Evolutionary conservation across 2,888 invertebrate genomes (phyloP).

Genomic region (Achlya flavicornis): DNA sequence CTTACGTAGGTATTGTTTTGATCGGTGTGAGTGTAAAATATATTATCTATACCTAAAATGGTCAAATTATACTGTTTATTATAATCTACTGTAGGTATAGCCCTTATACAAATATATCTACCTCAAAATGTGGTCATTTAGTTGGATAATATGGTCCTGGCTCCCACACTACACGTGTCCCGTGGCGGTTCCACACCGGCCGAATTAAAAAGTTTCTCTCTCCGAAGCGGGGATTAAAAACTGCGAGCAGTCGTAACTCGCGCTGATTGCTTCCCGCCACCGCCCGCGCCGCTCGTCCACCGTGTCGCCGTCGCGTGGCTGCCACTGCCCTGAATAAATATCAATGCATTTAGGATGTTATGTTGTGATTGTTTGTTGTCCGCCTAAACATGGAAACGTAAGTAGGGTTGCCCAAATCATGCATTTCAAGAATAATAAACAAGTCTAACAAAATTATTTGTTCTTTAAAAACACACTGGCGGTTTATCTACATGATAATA

Average conservation of each 20-base stretch:
- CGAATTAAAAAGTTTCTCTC: constrained; percentile 55
- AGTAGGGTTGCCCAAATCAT: neutral
- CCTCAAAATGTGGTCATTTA: too few species aligned
- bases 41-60: neutral
- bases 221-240: constrained; percentile 47
- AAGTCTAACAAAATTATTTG: too few species aligned
- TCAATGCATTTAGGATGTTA: constrained; percentile 9
- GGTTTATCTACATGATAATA: too few species aligned
- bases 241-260: constrained; percentile 36
- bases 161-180: constrained; percentile 17
- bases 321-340: constrained; percentile 9
- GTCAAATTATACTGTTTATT: neutral
- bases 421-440: neutral
- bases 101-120: too few species aligned
- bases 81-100: too few species aligned
- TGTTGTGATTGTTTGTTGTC: constrained; percentile 14
- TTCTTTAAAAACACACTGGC: too few species aligned
- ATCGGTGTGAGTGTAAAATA: neutral
- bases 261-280: constrained; percentile 32
- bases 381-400: neutral
- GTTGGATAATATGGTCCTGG: too few species aligned
- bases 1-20: neutral
- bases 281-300: constrained; percentile 29
- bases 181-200: constrained; percentile 30
- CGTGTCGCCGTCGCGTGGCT: constrained; percentile 1